phyloP scores from a whole-genome alignment of 2,888 invertebrate genomes.

The Dryocosmus kuriphilus region DNA sequence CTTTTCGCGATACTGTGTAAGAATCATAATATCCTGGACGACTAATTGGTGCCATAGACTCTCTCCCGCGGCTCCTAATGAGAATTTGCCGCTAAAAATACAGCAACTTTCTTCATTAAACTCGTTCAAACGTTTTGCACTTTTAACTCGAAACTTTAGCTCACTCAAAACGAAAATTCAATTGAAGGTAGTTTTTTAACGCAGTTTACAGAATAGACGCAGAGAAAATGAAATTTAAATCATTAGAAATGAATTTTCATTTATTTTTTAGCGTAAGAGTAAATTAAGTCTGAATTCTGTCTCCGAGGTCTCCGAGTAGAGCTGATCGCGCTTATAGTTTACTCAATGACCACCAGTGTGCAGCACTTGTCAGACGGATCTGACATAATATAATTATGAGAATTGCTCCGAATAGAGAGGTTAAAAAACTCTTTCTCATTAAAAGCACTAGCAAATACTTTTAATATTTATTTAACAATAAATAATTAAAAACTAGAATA shows the following conservation, averaged over 20 bases:
- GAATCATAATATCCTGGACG: slow-evolving; percentile 8
- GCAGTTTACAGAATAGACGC: neutral
- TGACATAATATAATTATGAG: too few relatives aligned
- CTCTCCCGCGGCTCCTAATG: neutral
- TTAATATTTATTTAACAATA: too few relatives aligned
- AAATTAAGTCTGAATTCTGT: neutral
- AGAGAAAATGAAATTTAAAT: neutral
- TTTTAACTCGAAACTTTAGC: neutral
- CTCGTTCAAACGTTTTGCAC: neutral
- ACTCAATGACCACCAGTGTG: neutral
- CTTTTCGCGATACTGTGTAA: slow-evolving; percentile 12
- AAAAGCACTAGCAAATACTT: too few relatives aligned
- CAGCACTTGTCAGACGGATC: neutral
- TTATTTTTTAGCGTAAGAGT: neutral
- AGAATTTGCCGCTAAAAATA: slow-evolving; percentile 1
- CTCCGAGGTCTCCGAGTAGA: neutral
- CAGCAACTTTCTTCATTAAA: neutral
- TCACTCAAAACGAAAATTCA: neutral
- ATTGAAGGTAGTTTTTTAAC: neutral
- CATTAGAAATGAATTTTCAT: neutral
- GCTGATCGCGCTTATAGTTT: neutral
- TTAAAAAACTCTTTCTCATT: too few relatives aligned
- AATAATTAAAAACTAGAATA: too few relatives aligned
- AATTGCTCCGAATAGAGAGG: too few relatives aligned
- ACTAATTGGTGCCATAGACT: slow-evolving; percentile 8